These are phyloP conservation scores for Cataglyphis cursor DNA, from an alignment of 2,888 invertebrate species.

Conservation along the genomic window DNA sequence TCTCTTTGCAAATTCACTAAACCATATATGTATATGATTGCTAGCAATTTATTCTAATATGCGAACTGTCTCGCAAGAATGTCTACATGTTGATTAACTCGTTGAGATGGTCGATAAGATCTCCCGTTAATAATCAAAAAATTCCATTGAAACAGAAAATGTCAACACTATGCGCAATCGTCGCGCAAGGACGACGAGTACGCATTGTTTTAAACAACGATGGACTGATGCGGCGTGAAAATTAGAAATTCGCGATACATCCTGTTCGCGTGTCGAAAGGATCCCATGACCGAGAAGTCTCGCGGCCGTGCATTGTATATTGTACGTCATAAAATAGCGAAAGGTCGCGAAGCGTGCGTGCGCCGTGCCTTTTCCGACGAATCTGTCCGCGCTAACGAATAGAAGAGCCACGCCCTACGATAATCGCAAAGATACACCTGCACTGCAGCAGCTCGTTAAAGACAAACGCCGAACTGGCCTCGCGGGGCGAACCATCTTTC, in stretches of 20 bases:
- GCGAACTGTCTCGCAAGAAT: not conserved
- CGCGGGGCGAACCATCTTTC: slow-evolving; percentile 58
- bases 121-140: not conserved
- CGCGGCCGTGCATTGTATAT: slow-evolving; percentile 32
- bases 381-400: slow-evolving; percentile 81
- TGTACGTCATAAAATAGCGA: slow-evolving; percentile 53
- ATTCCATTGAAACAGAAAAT: slow-evolving; percentile 53
- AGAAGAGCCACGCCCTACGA: slow-evolving; percentile 82
- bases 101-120: not conserved
- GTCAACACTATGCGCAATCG: not conserved
- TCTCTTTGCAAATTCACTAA: slow-evolving; percentile 15
- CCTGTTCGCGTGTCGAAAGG: slow-evolving; percentile 37
- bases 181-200: not conserved
- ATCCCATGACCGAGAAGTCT: slow-evolving; percentile 67
- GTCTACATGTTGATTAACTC: not conserved
- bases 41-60: slow-evolving; percentile 22
- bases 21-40: not conserved
- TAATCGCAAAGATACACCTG: slow-evolving; percentile 80
- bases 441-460: slow-evolving; percentile 75
- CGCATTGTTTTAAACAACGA: not conserved
- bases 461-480: slow-evolving; percentile 76
- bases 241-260: slow-evolving; percentile 50
- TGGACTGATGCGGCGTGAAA: slow-evolving; percentile 25
- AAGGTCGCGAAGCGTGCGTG: slow-evolving; percentile 69
- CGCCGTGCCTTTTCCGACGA: slow-evolving; percentile 73